Conservation (phyloP, 2,113 vertebrate genomes). For the Hemiscyllium ocellatum region DNA sequence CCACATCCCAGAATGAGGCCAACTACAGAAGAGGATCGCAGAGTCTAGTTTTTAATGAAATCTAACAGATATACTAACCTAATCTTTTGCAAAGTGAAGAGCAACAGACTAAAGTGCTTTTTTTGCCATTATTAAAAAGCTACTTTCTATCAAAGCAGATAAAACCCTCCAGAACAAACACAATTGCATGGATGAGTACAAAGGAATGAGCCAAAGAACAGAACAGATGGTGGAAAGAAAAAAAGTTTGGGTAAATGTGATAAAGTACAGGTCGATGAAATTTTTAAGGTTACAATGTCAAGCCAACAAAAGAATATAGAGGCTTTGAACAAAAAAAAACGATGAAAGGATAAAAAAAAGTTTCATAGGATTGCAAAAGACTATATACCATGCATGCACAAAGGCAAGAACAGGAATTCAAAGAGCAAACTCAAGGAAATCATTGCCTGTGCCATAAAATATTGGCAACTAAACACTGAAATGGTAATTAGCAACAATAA, state of each 20-base stretch:
- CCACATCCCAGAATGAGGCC: neutral
- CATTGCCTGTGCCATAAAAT: neutral
- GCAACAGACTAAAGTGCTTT: neutral
- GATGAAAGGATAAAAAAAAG: neutral
- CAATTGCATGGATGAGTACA: neutral
- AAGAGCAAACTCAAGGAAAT: neutral
- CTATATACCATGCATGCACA: neutral
- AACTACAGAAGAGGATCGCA: neutral
- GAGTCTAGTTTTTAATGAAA: neutral
- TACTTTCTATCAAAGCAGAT: neutral
- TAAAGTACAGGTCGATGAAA: neutral
- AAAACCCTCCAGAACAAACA: neutral
- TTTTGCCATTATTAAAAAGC: neutral
- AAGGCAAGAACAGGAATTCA: neutral
- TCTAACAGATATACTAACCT: neutral
- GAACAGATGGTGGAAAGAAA: neutral
- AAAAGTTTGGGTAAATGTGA: neutral
- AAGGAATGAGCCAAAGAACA: neutral
- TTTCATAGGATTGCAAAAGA: neutral
- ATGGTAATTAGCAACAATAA: neutral
- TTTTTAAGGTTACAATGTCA: neutral
- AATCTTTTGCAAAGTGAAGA: neutral
- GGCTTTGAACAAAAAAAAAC: neutral
- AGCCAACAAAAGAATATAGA: neutral
- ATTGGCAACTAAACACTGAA: neutral